phyloP scores from a whole-genome alignment of 2,888 invertebrate species.

The Nephrotoma appendiculata region DNA sequence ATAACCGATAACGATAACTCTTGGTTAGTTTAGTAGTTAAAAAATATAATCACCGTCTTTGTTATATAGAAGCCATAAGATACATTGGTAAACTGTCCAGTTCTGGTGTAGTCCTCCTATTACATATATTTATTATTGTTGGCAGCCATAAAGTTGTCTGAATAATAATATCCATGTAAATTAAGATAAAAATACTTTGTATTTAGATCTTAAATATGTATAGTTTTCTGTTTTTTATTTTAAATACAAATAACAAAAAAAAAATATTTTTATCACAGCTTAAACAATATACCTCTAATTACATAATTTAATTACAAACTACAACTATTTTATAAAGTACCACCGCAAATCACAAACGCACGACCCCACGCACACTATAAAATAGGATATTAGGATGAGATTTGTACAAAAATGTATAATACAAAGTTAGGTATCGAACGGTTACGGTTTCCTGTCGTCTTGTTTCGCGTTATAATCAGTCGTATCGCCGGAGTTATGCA shows the following conservation, averaged over 20 bases:
- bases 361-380: background rate
- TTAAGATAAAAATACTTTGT: too few relatives aligned
- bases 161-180: too few relatives aligned
- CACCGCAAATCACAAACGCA: background rate
- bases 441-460: background rate
- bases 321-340: background rate
- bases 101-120: too few relatives aligned
- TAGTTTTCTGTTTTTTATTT: background rate
- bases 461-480: background rate
- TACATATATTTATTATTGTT: too few relatives aligned
- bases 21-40: too few relatives aligned
- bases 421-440: background rate
- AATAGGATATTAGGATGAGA: background rate
- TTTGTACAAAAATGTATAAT: background rate
- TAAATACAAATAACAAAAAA: background rate
- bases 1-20: too few relatives aligned
- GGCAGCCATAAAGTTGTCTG: too few relatives aligned
- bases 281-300: background rate
- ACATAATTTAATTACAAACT: background rate
- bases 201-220: too few relatives aligned
- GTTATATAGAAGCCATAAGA: too few relatives aligned
- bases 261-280: background rate
- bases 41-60: too few relatives aligned
- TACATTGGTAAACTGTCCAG: too few relatives aligned
- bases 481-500: background rate